Evolutionary conservation across 2,113 vertebrate species (phyloP).

Genomic region (Tenebrosternarchus preto): DNA sequence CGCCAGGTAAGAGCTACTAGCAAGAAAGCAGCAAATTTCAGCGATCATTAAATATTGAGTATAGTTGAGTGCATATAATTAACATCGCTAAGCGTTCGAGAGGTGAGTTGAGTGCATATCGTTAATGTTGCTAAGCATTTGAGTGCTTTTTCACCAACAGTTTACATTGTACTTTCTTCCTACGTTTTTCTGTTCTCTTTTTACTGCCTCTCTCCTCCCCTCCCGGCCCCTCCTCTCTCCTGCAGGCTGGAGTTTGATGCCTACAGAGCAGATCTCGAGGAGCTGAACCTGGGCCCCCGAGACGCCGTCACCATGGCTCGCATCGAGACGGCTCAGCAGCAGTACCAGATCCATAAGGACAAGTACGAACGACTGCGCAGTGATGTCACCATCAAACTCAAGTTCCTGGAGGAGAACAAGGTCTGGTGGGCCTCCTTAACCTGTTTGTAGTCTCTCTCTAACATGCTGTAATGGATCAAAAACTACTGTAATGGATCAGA

Average conservation of each 20-base stretch:
- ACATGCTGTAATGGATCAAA: no score
- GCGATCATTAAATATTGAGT: no score
- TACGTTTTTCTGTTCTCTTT: no score
- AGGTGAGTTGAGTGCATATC: no score
- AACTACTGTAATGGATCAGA: no score
- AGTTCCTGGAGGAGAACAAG: constrained; percentile 98
- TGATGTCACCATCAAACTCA: constrained; percentile 93
- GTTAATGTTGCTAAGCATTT: no score
- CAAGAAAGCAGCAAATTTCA: no score
- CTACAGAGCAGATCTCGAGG: constrained; percentile 94
- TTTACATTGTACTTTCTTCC: no score
- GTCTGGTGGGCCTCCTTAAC: constrained; percentile 59
- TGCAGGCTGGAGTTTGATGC: constrained; percentile 92
- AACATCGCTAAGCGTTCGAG: no score
- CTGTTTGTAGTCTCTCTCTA: no score
- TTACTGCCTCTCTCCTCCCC: neutral
- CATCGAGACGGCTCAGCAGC: constrained; percentile 85
- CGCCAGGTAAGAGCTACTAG: constrained; percentile 77
- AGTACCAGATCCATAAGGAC: constrained; percentile 89
- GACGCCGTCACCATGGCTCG: constrained; percentile 84
- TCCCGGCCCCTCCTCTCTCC: neutral
- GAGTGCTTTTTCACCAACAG: no score
- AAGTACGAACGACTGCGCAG: constrained; percentile 94
- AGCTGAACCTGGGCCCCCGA: constrained; percentile 87
- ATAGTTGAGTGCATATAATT: no score